Conservation (phyloP, 2,888 invertebrate genomes). For the Unio pictorum region DNA sequence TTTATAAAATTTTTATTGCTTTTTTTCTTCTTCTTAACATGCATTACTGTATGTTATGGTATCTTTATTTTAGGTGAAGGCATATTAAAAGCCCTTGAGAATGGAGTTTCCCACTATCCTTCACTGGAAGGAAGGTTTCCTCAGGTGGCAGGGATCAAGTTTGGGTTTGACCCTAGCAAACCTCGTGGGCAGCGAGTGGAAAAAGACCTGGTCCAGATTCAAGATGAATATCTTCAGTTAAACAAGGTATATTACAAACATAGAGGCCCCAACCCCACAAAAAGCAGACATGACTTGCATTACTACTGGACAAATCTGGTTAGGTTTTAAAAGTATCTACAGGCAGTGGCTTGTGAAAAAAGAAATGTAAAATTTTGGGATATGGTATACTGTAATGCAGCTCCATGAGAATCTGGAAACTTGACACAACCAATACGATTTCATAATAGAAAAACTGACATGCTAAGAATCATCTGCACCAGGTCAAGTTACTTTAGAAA, state of each 20-base stretch:
- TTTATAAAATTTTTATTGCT: too few species aligned
- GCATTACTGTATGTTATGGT: background rate
- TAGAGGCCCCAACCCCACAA: background rate
- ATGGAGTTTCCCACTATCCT: slow-evolving; percentile 88
- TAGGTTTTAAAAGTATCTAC: too few species aligned
- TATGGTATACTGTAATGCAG: too few species aligned
- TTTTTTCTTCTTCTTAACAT: too few species aligned
- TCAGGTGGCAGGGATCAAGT: slow-evolving; percentile 79
- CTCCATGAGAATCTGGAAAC: too few species aligned
- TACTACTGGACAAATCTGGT: too few species aligned
- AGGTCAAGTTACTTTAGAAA: too few species aligned
- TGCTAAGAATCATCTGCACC: too few species aligned
- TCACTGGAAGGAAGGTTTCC: slow-evolving; percentile 91
- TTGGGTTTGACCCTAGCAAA: slow-evolving; percentile 74
- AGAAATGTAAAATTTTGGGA: too few species aligned
- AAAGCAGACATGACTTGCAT: background rate
- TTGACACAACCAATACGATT: too few species aligned
- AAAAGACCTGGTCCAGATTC: slow-evolving; percentile 83
- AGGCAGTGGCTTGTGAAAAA: too few species aligned
- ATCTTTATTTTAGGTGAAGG: slow-evolving; percentile 74
- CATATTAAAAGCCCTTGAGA: slow-evolving; percentile 84
- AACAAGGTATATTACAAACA: slow-evolving; percentile 69
- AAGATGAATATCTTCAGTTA: slow-evolving; percentile 84
- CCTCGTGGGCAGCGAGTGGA: slow-evolving; percentile 82
- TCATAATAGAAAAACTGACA: too few species aligned